phyloP scores from a whole-genome alignment of 2,113 vertebrate genomes.

The chimpanzee (Pan troglodytes) region DNA sequence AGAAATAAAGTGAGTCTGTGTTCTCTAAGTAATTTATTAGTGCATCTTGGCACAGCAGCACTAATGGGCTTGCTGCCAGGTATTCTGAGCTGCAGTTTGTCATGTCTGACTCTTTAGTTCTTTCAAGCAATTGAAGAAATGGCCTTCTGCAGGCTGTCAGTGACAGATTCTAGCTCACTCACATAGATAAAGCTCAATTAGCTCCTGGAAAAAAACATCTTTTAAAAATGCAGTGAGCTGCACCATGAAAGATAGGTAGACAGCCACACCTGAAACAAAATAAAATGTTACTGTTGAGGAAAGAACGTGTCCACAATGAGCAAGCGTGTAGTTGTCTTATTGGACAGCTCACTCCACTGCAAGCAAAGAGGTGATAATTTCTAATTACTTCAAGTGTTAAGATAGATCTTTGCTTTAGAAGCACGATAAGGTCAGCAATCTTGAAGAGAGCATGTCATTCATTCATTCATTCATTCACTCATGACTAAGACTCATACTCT shows the following conservation, averaged over 20 bases:
- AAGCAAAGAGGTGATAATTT: not conserved
- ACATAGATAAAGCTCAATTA: slow-evolving; percentile 81
- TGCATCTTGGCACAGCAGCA: slow-evolving; percentile 69
- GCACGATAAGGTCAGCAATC: not conserved
- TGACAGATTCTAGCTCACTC: slow-evolving; percentile 77
- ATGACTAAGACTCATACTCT: not conserved
- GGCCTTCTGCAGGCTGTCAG: slow-evolving; percentile 81
- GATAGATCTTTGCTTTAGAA: not conserved
- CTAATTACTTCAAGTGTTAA: slow-evolving; percentile 20
- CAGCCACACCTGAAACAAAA: slow-evolving; percentile 50
- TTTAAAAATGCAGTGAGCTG: slow-evolving; percentile 80
- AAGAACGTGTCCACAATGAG: slow-evolving; percentile 25
- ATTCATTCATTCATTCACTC: not conserved
- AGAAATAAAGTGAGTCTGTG: slow-evolving; percentile 75
- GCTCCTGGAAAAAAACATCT: slow-evolving; percentile 72
- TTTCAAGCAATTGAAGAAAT: slow-evolving; percentile 81
- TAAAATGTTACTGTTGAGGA: slow-evolving; percentile 56
- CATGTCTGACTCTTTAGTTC: slow-evolving; percentile 79
- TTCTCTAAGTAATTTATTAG: slow-evolving; percentile 81
- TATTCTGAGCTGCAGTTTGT: slow-evolving; percentile 79
- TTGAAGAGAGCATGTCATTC: not conserved
- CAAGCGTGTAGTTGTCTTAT: not conserved
- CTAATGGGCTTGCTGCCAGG: slow-evolving; percentile 79
- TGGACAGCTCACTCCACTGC: not conserved
- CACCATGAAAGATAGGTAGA: slow-evolving; percentile 64